These are phyloP conservation scores for Ophioderma brevispina DNA, from an alignment of 35 echinoderm and acorn worm genomes.

Conservation along the genomic window DNA sequence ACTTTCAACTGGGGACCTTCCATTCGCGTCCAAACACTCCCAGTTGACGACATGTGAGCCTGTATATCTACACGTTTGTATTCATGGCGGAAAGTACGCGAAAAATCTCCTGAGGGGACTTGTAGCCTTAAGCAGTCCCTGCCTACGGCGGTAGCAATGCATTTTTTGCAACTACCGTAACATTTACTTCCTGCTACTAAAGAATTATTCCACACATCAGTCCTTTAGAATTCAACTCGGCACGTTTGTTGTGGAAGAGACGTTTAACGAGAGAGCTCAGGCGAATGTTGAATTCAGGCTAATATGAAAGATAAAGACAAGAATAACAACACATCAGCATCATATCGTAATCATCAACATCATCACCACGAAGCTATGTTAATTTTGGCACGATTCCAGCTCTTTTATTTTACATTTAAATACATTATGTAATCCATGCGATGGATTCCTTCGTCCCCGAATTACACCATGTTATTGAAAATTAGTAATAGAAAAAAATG, in stretches of 20 bases:
- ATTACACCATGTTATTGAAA: too few species aligned
- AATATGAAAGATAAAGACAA: background rate
- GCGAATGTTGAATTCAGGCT: background rate
- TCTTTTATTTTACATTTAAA: too few species aligned
- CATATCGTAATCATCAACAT: too few species aligned
- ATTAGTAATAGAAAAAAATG: too few species aligned
- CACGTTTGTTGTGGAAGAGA: too few species aligned
- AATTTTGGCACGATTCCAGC: too few species aligned
- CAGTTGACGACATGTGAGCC: background rate
- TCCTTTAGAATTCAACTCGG: background rate
- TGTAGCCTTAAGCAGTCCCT: background rate
- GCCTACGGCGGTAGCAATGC: background rate
- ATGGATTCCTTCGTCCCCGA: too few species aligned
- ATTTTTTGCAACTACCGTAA: background rate
- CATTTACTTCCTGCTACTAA: background rate
- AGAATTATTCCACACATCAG: background rate
- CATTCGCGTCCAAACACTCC: background rate
- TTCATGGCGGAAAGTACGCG: background rate
- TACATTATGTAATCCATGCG: too few species aligned
- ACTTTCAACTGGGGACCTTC: background rate
- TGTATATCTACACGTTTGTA: background rate
- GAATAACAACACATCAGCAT: too few species aligned
- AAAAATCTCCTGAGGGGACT: background rate
- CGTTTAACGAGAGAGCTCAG: background rate
- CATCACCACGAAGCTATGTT: too few species aligned